A percentile compares a stretch with the other conserved stretches of the same genome.
phyloP scores from a whole-genome alignment of 2,888 invertebrate species.

The Rhingia campestris region DNA sequence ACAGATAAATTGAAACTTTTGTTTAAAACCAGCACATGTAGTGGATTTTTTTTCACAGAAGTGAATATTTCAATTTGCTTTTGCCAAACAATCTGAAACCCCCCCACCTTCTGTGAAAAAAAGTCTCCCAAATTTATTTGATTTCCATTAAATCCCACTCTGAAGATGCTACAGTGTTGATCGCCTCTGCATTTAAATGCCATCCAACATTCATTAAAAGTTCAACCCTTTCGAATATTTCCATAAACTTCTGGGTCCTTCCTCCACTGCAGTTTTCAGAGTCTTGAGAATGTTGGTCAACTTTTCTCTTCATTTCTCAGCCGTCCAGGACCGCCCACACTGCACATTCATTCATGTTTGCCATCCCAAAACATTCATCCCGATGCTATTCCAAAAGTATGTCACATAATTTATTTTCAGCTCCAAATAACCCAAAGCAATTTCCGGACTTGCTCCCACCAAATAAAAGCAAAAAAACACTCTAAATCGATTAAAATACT shows the following conservation, averaged over 20 bases:
- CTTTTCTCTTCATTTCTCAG: background rate
- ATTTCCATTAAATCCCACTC: background rate
- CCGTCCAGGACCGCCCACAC: background rate
- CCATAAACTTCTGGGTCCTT: background rate
- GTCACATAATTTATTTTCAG: constrained; percentile 66
- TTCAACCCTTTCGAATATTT: background rate
- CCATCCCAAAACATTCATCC: background rate
- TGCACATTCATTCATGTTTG: background rate
- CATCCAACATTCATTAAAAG: constrained; percentile 2
- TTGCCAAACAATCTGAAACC: too few relatives aligned
- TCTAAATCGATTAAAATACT: constrained; percentile 71
- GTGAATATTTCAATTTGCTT: too few relatives aligned
- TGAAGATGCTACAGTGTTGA: background rate
- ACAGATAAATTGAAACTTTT: too few relatives aligned
- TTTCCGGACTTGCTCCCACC: constrained; percentile 41
- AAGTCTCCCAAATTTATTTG: too few relatives aligned
- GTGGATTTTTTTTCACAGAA: too few relatives aligned
- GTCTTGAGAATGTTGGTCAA: constrained; percentile 42
- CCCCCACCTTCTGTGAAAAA: too few relatives aligned
- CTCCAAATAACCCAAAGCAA: constrained; percentile 65
- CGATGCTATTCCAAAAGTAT: constrained; percentile 27
- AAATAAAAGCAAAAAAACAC: constrained; percentile 37
- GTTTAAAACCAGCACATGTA: too few relatives aligned
- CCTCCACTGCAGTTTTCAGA: background rate
- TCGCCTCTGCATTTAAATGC: background rate